Conservation (phyloP, 2,797 vertebrate genomes). For the Bucorvus abyssinicus region DNA sequence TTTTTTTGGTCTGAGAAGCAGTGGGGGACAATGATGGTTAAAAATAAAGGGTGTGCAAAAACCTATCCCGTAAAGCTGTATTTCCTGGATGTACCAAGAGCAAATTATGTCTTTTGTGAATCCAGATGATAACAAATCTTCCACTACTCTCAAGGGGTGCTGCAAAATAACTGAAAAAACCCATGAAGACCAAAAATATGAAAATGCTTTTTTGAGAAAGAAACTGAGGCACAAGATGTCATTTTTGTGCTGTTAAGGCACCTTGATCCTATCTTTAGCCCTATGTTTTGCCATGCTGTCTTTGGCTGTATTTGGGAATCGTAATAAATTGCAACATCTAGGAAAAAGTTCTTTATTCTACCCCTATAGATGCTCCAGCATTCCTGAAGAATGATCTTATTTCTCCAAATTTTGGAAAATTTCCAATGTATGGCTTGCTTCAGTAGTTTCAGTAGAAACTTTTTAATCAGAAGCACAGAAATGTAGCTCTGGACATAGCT, state of each 20-base stretch:
- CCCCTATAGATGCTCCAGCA: background rate
- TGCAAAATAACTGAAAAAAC: background rate
- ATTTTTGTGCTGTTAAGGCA: background rate
- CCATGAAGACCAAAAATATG: background rate
- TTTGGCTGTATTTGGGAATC: background rate
- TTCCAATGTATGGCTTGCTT: background rate
- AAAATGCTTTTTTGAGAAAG: background rate
- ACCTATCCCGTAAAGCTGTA: background rate
- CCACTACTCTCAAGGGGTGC: background rate
- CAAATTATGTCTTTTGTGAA: background rate
- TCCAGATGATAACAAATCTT: background rate
- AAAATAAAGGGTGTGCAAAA: background rate
- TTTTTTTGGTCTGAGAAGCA: background rate
- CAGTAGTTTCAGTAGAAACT: background rate
- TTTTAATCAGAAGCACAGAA: background rate
- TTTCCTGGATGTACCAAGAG: background rate
- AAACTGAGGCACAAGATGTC: background rate
- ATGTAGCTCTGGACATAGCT: background rate
- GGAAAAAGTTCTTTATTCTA: background rate
- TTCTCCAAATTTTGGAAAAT: background rate
- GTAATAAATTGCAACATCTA: background rate
- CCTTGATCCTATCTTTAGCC: background rate
- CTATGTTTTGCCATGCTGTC: background rate
- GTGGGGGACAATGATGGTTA: background rate
- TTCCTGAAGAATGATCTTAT: background rate